Conservation (phyloP, 2,113 vertebrate genomes). For the Sinocyclocheilus rhinocerous region DNA sequence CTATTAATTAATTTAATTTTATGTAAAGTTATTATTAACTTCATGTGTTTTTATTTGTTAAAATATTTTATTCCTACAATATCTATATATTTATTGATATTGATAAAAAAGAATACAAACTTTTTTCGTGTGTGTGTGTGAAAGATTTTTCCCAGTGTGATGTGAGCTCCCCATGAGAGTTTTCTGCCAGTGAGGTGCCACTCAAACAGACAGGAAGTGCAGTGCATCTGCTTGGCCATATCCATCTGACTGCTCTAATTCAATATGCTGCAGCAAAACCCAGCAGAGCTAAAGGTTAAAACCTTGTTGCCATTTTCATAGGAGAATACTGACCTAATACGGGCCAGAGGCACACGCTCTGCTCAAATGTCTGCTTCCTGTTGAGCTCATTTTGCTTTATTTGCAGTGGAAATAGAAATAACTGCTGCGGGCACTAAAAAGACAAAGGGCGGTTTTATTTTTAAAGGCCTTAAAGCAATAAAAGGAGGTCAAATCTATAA, state of each 20-base stretch:
- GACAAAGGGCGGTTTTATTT: background rate
- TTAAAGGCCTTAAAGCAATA: background rate
- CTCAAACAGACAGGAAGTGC: conserved; percentile 29
- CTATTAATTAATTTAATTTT: no score
- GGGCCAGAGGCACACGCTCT: conserved; percentile 15
- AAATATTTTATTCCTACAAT: no score
- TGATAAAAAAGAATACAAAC: background rate
- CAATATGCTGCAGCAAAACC: conserved; percentile 38
- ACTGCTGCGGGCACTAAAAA: background rate
- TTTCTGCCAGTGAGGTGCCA: conserved; percentile 5
- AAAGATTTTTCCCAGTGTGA: conserved; percentile 4
- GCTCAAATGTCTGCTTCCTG: conserved; percentile 7
- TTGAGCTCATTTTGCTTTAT: conserved; percentile 6
- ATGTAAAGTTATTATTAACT: no score
- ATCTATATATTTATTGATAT: no score
- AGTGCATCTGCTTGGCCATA: background rate
- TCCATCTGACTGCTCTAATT: conserved; percentile 40
- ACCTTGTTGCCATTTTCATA: conserved; percentile 47
- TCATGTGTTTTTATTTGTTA: no score
- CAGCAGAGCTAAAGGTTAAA: conserved; percentile 47
- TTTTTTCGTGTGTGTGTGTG: background rate
- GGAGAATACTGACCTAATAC: conserved; percentile 36
- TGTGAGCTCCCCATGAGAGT: background rate
- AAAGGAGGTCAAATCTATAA: background rate
- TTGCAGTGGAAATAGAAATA: background rate